A percentile compares a stretch with the other conserved stretches of the same genome.
Evolutionary conservation across 2,797 vertebrate species (phyloP).

Genomic region (Odontamblyopus lacepedii): DNA sequence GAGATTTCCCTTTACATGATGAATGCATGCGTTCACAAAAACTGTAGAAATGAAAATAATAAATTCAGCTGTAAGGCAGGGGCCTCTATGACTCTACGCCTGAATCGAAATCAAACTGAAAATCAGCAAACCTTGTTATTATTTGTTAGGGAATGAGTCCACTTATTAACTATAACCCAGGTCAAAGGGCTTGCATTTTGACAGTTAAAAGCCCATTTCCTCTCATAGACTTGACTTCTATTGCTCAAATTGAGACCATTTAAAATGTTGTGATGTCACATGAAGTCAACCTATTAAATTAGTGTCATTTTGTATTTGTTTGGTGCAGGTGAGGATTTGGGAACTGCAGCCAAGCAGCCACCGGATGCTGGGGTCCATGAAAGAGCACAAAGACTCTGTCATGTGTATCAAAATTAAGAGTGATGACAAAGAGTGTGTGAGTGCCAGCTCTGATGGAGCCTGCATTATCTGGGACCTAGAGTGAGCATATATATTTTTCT

Average conservation of each 20-base stretch:
- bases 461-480: constrained; percentile 92
- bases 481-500: constrained; percentile 70
- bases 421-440: constrained; percentile 84
- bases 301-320: background rate
- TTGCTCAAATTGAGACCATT: background rate
- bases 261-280: background rate
- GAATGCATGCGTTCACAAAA: background rate
- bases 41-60: background rate
- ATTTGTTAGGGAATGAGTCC: background rate
- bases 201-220: background rate
- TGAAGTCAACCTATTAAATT: background rate
- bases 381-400: constrained; percentile 82
- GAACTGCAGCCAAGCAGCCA: constrained; percentile 70
- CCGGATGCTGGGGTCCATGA: constrained; percentile 79
- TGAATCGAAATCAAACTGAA: background rate
- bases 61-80: background rate
- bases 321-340: constrained; percentile 84
- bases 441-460: constrained; percentile 84
- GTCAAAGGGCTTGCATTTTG: background rate
- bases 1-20: background rate
- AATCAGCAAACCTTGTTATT: background rate
- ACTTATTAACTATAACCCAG: background rate
- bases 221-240: background rate
- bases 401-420: constrained; percentile 85
- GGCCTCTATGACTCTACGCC: no score